Evolutionary conservation across 1,140 invertebrate species (phyloP).

Genomic region (Planococcus citri): DNA sequence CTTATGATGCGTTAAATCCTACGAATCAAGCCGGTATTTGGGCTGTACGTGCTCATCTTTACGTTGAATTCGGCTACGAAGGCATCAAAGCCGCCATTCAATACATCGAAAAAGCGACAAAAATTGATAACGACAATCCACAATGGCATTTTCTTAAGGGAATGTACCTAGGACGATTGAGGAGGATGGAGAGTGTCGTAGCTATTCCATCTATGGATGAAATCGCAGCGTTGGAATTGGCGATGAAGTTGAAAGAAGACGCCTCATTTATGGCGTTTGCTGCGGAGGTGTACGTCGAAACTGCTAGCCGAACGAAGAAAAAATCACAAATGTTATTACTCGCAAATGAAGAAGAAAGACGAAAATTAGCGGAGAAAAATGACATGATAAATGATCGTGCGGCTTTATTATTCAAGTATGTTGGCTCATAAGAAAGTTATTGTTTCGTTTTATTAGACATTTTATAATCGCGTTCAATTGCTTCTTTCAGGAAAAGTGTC

Average conservation of each 20-base stretch:
- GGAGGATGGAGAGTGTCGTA: neutral
- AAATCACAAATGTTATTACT: neutral
- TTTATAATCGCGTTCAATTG: neutral
- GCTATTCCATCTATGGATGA: neutral
- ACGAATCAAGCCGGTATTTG: neutral
- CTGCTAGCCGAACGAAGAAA: neutral
- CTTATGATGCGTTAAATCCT: neutral
- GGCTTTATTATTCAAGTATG: neutral
- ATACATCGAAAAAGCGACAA: neutral
- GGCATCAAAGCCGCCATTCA: neutral
- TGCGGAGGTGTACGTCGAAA: neutral
- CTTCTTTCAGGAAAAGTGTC: neutral
- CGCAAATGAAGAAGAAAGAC: neutral
- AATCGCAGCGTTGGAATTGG: neutral
- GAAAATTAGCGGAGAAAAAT: neutral
- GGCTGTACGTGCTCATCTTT: neutral
- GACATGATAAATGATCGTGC: neutral
- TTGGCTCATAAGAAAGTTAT: neutral
- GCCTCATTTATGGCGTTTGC: neutral
- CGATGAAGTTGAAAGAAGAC: neutral
- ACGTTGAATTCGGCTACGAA: conserved; percentile 9
- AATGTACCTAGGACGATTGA: neutral
- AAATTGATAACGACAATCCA: neutral
- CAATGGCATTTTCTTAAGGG: neutral
- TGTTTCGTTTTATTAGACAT: no score